These are phyloP conservation scores for Drosophila azteca DNA, from an alignment of 1,140 invertebrate species.

Conservation along the genomic window DNA sequence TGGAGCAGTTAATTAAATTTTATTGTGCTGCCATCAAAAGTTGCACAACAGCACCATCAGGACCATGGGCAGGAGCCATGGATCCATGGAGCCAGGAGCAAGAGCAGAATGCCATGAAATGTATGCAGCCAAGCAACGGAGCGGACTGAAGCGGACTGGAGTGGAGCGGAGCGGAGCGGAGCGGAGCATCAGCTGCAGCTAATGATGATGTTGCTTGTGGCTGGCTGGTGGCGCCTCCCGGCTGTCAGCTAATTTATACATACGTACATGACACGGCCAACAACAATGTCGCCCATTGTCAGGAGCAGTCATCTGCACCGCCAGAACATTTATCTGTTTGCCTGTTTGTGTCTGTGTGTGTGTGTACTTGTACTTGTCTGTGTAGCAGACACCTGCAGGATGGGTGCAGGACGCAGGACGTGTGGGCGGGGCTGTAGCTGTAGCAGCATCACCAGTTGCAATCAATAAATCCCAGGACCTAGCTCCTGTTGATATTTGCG, in stretches of 20 bases:
- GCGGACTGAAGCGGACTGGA: background rate
- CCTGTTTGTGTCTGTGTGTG: conserved; percentile 23
- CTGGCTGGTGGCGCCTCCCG: conserved; percentile 26
- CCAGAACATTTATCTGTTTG: conserved; percentile 60
- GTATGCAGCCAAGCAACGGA: conserved; percentile 16
- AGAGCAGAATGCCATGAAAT: conserved; percentile 29
- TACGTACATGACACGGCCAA: conserved; percentile 46
- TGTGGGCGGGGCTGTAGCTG: conserved; percentile 27
- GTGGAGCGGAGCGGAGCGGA: background rate
- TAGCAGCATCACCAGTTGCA: conserved; percentile 30
- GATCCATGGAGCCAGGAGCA: too few relatives aligned
- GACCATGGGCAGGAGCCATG: conserved; percentile 1
- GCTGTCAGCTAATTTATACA: conserved; percentile 71
- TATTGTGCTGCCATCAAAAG: conserved; percentile 60
- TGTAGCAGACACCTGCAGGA: conserved; percentile 36
- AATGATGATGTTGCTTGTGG: conserved; percentile 33
- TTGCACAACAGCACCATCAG: conserved; percentile 38
- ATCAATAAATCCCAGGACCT: conserved; percentile 79
- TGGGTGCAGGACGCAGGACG: conserved; percentile 11
- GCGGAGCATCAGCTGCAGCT: conserved; percentile 43
- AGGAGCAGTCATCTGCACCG: conserved; percentile 40
- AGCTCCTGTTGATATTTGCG: conserved; percentile 77
- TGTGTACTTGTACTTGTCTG: background rate
- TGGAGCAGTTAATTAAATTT: conserved; percentile 74
- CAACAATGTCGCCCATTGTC: conserved; percentile 50